Base-by-base conservation (phyloP, 2,888 invertebrate species). In the Diogma glabrata region DNA sequence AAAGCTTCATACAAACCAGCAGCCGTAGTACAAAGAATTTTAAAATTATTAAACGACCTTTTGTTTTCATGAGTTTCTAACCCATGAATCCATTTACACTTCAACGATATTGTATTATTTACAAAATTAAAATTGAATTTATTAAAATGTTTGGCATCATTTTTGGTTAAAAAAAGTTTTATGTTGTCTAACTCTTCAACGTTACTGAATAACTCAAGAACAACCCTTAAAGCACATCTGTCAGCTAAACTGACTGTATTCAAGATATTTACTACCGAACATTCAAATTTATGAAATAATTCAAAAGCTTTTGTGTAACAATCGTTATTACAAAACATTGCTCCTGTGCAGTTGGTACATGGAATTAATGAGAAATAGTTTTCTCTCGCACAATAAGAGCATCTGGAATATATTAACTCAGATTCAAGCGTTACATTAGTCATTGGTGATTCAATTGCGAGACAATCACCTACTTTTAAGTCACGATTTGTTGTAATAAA, bases 401-500 rank as follows among this genome's bases (percentile, higher is more conserved):
- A 70, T n/a, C 69, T 62, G 47, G 65, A 65, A 40, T 67, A 70
- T n/a, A n/a, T n/a, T n/a, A n/a, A n/a, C n/a, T n/a, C n/a, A n/a
- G n/a, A n/a, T n/a, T n/a, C n/a, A n/a, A n/a, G n/a, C n/a, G n/a
- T n/a, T n/a, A n/a, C n/a, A 63, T 64, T 64, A 4, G 23, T 14
- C 0, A 91, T 85, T n/a, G n/a, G n/a, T 52, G 81, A 74, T 67
- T 94, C 94, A 46, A 83, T 71, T 2, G 79, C 81, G 30, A 94
- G 64, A 6, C 90, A 69, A 64, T 91, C 88, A 46, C 88, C 88
- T 1, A 84, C 78, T 56, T 71, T 64, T 52, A 89, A 78, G 61
- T 83, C 75, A 53, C 75, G 74, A 16, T 73, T 76, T 1, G 87
- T 83, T 48, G 82, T 69, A 4, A 91, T 71, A 64, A 81, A 82